Evolutionary conservation across 2,797 vertebrate species (phyloP).

Genomic region (Ciconia nigra): DNA sequence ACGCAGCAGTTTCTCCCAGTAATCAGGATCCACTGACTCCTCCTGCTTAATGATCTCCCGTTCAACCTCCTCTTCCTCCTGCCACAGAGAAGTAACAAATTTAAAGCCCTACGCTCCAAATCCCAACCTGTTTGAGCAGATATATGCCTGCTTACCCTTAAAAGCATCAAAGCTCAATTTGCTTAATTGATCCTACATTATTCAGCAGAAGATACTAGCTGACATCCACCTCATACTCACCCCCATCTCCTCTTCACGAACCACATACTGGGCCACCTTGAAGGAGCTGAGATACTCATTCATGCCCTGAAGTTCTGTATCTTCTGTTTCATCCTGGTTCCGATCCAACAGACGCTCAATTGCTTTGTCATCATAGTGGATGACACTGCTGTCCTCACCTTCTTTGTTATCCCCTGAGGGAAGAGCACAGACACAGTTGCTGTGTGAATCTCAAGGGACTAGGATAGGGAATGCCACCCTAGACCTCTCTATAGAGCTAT

Average conservation of each 20-base stretch:
- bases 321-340: constrained; percentile 94
- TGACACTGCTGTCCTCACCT: constrained; percentile 93
- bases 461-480: background rate
- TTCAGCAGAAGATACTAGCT: background rate
- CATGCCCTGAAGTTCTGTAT: constrained; percentile 98
- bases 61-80: constrained; percentile 96
- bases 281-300: constrained; percentile 99
- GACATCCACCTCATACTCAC: constrained; percentile 75
- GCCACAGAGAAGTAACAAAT: background rate
- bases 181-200: background rate
- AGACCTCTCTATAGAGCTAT: background rate
- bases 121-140: background rate
- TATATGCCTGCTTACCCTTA: background rate
- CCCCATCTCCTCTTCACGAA: constrained; percentile 97
- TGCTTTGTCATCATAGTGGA: constrained; percentile 97
- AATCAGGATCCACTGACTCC: constrained; percentile 96
- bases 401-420: constrained; percentile 91
- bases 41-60: constrained; percentile 98
- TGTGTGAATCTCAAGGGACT: background rate
- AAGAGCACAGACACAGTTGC: background rate
- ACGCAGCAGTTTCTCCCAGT: constrained; percentile 97
- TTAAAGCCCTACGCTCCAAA: background rate
- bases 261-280: constrained; percentile 98
- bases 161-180: background rate
- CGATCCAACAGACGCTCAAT: constrained; percentile 92